A percentile compares a stretch with the other conserved stretches of the same genome.
phyloP scores from a whole-genome alignment of 2,113 vertebrate genomes.

The Lonchura striata region DNA sequence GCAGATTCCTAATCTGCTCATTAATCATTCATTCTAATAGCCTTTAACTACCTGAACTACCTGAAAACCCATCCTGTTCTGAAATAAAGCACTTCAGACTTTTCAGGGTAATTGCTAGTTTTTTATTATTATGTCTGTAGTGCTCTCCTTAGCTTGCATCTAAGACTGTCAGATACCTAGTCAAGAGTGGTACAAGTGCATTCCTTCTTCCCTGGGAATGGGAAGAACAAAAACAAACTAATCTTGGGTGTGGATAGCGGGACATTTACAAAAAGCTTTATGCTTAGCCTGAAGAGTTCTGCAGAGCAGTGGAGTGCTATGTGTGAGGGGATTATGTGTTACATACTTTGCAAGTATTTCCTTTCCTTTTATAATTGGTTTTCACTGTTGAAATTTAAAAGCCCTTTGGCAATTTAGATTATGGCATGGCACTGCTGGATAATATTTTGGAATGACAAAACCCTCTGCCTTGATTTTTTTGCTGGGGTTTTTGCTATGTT shows the following conservation, averaged over 20 bases:
- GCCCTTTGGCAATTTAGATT: neutral
- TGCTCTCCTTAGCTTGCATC: neutral
- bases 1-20: neutral
- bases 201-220: neutral
- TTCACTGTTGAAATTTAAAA: conserved; percentile 13
- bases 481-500: neutral
- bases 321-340: neutral
- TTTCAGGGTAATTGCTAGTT: neutral
- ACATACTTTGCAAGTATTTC: neutral
- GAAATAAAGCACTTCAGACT: neutral
- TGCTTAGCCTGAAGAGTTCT: neutral
- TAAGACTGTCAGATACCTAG: neutral
- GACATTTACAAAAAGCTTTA: neutral
- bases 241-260: neutral
- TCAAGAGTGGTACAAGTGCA: neutral
- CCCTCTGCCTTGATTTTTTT: neutral
- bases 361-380: conserved; percentile 1
- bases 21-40: neutral
- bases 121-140: neutral
- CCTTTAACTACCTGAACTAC: neutral
- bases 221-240: neutral
- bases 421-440: neutral
- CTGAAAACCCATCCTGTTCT: neutral
- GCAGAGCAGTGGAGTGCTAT: neutral
- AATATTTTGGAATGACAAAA: neutral